Evolutionary conservation across 2,888 invertebrate genomes (phyloP).

Genomic region (Sphaerophoria rueppellii): DNA sequence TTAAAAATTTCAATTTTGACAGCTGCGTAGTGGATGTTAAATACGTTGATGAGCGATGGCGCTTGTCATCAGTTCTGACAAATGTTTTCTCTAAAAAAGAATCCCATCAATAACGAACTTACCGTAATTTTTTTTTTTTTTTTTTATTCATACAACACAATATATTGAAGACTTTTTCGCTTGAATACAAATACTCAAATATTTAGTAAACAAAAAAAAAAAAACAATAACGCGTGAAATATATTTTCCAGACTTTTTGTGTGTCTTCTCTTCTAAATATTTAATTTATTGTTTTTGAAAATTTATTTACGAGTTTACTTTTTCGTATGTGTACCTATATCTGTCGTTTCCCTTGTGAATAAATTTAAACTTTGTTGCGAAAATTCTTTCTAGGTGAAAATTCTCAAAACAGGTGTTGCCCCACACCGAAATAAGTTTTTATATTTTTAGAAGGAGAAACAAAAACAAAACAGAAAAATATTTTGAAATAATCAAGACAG

Average conservation of each 20-base stretch:
- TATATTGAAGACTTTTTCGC: not conserved
- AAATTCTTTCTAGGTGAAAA: constrained; percentile 3
- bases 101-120: not conserved
- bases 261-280: not conserved
- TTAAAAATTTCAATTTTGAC: not conserved
- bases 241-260: not conserved
- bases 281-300: constrained; percentile 3
- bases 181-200: not conserved
- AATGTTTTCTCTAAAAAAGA: constrained; percentile 15
- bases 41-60: not conserved
- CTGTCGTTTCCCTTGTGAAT: not conserved
- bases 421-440: not conserved
- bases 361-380: constrained; percentile 3
- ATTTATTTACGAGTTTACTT: constrained; percentile 8
- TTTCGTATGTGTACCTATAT: not conserved
- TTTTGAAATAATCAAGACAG: constrained; percentile 1
- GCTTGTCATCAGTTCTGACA: constrained; percentile 30
- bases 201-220: not conserved
- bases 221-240: not conserved
- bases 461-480: not conserved
- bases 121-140: not conserved
- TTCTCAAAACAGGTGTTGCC: constrained; percentile 18
- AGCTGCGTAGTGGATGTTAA: constrained; percentile 9
- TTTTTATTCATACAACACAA: not conserved
- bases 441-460: constrained; percentile 15